Base-by-base conservation (phyloP, 2,113 vertebrate genomes). In the Pygoscelis adeliae region DNA sequence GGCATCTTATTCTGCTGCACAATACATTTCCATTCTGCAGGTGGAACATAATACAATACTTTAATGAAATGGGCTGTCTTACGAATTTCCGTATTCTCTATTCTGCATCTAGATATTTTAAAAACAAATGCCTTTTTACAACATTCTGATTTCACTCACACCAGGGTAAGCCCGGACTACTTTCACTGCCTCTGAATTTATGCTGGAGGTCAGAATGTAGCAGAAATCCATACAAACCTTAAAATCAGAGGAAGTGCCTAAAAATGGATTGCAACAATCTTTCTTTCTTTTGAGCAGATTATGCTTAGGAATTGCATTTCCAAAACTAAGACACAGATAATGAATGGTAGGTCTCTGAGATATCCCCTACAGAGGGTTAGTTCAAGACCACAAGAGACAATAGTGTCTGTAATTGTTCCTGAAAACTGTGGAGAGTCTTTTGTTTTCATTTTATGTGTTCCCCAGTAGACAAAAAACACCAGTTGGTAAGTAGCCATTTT, bases 1-100 rank as follows among this genome's bases (percentile, higher is more conserved):
- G 98, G 83, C 98, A 99, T 97, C 98, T 98, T 96, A 99, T 96
- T 95, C 98, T 97, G 97, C 97, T 99, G 96, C 98, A 99, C 76
- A 98, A 83, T 27, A 99, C 98, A 65, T 98, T 99, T 69, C 98
- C 98, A 71, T 98, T 98, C 98, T 99, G 98, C 91, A 98, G 92
- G 52, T 81, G 42, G 91, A 84, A 94, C 44, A 95, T 1, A 95
- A 44, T 18, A 87, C 34, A 50, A 18, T 55, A 63, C 29, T 66
- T 76, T 3, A 82, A 66, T 73, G 47, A 85, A 65, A 59, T 13
- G 21, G 13, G 4, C n/a, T 44, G 27, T 40, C 50, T 81, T 53
- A 71, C 13, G 40, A 44, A 56, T 77, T 61, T 80, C 90, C 14
- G 1, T 49, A 15, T 73, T 91, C 58, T 93, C 47, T 77, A 7